These are phyloP conservation scores for Pachymerium ferrugineum DNA, from an alignment of 2,888 invertebrate genomes.

Conservation along the genomic window DNA sequence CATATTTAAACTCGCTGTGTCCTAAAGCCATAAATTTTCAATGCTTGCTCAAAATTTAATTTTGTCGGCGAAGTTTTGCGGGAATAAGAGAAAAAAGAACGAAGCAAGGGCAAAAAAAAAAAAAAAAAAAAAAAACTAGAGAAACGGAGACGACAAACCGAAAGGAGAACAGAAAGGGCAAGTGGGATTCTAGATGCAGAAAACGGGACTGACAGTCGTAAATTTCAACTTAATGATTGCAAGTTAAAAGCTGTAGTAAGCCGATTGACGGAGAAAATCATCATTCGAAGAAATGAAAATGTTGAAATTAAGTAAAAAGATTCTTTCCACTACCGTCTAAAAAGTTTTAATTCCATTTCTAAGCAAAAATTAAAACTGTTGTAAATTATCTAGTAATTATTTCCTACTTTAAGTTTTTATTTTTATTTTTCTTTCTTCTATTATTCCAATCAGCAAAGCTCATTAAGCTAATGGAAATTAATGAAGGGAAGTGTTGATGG, in stretches of 20 bases:
- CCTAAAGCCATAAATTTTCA: background rate
- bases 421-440: background rate
- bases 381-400: no score
- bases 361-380: no score
- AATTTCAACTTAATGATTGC: background rate
- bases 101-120: no score
- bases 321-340: no score
- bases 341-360: no score
- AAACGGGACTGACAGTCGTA: background rate
- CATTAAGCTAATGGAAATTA: conserved; percentile 10
- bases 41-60: background rate
- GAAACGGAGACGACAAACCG: background rate
- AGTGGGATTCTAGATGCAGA: no score
- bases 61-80: no score
- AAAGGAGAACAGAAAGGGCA: no score
- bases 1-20: background rate
- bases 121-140: background rate
- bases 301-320: no score
- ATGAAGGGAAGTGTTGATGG: background rate
- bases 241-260: background rate
- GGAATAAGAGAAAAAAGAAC: no score
- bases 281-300: background rate
- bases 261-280: background rate
- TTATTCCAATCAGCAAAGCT: conserved; percentile 6
- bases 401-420: no score